These are phyloP conservation scores for Melanotaenia duboulayi DNA, from an alignment of 2,113 vertebrate genomes.

Conservation along the genomic window DNA sequence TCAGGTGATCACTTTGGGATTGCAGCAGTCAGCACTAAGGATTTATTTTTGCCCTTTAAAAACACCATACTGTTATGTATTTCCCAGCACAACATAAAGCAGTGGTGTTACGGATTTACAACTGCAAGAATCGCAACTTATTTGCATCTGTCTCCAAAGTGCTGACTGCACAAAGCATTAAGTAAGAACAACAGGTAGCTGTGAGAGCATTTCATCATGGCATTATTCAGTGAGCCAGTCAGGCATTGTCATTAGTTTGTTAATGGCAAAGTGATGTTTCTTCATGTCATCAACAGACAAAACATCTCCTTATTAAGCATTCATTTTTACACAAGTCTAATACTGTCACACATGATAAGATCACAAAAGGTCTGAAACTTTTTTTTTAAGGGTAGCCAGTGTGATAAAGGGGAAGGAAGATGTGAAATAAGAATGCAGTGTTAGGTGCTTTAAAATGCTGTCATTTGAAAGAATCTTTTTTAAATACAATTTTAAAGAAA, in stretches of 20 bases:
- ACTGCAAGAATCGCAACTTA: slow-evolving; percentile 50
- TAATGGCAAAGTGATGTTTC: slow-evolving; percentile 78
- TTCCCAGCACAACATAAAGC: slow-evolving; percentile 26
- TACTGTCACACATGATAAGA: slow-evolving; percentile 80
- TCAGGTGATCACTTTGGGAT: slow-evolving; percentile 70
- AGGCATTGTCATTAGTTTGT: slow-evolving; percentile 81
- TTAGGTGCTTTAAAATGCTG: slow-evolving; percentile 14
- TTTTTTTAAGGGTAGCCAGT: slow-evolving; percentile 40
- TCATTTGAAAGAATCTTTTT: slow-evolving; percentile 1
- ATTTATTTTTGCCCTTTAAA: slow-evolving; percentile 20
- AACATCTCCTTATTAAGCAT: slow-evolving; percentile 58
- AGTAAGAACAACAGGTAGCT: slow-evolving; percentile 78
- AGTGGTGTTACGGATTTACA: slow-evolving; percentile 24
- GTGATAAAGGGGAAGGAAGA: slow-evolving; percentile 48
- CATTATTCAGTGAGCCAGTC: slow-evolving; percentile 77
- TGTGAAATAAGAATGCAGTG: slow-evolving; percentile 42
- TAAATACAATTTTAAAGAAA: not conserved
- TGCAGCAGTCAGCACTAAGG: slow-evolving; percentile 78
- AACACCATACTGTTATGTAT: slow-evolving; percentile 20
- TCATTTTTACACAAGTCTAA: slow-evolving; percentile 65
- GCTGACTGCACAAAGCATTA: slow-evolving; percentile 78
- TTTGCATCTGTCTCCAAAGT: slow-evolving; percentile 69
- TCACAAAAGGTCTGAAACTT: slow-evolving; percentile 71
- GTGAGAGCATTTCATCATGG: slow-evolving; percentile 76
- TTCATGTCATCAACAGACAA: slow-evolving; percentile 67